phyloP scores from a whole-genome alignment of 1,140 invertebrate genomes.

The Eriocheir sinensis region DNA sequence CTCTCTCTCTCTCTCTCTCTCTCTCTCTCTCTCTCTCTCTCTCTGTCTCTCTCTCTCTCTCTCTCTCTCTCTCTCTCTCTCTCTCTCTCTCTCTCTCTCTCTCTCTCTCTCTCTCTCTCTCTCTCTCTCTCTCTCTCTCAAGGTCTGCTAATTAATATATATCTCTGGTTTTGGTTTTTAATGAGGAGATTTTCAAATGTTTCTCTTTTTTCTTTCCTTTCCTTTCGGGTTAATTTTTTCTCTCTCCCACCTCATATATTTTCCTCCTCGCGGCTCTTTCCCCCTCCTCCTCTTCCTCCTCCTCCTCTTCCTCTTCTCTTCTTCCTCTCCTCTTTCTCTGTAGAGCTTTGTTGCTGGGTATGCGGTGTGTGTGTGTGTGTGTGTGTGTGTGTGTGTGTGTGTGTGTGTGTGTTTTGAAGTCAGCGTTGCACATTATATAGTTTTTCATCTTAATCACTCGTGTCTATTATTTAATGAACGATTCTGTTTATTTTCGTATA shows the following conservation, averaged over 20 bases:
- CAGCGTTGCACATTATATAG: background rate
- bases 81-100: background rate
- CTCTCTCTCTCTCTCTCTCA: constrained; percentile 12
- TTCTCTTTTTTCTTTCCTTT: background rate
- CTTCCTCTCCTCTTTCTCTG: background rate
- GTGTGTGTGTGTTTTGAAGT: background rate
- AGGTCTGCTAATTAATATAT: constrained; percentile 26
- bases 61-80: background rate
- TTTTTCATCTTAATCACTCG: background rate
- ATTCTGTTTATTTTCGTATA: too few relatives aligned
- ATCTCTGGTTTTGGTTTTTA: constrained; percentile 14
- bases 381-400: constrained; percentile 34
- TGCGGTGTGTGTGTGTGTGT: constrained; percentile 31
- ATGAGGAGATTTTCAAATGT: background rate
- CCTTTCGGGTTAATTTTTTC: background rate
- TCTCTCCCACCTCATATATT: too few relatives aligned
- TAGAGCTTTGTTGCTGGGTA: background rate
- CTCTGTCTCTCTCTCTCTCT: background rate
- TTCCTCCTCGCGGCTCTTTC: too few relatives aligned
- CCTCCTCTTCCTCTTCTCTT: background rate
- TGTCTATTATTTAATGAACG: background rate
- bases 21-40: background rate
- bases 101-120: background rate
- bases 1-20: background rate
- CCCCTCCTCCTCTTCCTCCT: background rate